A percentile compares a stretch with the other conserved stretches of the same genome.
Evolutionary conservation across 2,113 vertebrate species (phyloP).

Genomic region (Anseranas semipalmata): DNA sequence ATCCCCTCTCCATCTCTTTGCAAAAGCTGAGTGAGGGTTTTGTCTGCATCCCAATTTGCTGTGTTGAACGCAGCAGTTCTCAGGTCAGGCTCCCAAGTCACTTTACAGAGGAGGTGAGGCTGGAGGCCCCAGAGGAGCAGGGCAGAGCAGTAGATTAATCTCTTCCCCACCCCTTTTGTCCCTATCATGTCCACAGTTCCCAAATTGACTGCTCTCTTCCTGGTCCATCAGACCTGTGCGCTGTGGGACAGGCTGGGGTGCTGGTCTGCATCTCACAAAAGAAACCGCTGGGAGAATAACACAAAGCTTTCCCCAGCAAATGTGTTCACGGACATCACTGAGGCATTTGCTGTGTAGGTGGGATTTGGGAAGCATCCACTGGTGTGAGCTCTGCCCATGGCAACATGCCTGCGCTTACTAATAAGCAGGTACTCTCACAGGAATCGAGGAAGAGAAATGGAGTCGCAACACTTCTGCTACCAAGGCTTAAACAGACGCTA

Average conservation of each 20-base stretch:
- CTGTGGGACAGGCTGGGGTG: neutral
- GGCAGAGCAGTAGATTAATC: neutral
- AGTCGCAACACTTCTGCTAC: neutral
- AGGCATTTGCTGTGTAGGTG: neutral
- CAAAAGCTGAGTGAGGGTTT: neutral
- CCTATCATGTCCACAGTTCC: neutral
- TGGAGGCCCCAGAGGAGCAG: neutral
- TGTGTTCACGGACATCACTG: neutral
- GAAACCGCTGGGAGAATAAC: neutral
- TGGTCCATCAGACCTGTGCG: neutral
- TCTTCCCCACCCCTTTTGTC: neutral
- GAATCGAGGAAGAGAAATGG: neutral
- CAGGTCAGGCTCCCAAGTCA: neutral
- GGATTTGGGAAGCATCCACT: accelerated
- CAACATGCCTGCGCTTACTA: accelerated
- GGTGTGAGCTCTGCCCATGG: neutral
- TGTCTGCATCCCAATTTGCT: accelerated
- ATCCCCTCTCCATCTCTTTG: neutral
- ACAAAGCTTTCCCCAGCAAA: neutral
- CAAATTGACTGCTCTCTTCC: neutral
- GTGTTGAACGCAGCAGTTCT: neutral
- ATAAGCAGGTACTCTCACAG: too few relatives aligned
- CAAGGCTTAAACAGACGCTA: neutral
- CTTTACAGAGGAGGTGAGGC: neutral
- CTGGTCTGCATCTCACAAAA: neutral